Evolutionary conservation across 2,113 vertebrate genomes (phyloP).

Genomic region (Dendrocopos noguchii): DNA sequence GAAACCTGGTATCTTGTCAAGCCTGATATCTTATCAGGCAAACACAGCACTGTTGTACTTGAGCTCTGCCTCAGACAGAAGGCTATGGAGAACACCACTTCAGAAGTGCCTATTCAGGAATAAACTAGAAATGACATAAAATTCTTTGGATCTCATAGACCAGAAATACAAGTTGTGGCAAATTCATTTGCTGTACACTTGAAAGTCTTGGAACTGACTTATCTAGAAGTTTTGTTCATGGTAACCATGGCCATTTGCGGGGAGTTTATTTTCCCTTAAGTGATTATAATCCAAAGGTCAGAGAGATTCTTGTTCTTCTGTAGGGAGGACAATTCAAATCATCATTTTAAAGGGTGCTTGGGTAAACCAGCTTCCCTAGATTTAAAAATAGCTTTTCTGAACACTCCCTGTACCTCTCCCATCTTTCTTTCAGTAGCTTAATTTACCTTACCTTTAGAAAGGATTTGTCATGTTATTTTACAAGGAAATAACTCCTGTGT

Average conservation of each 20-base stretch:
- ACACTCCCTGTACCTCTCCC: not conserved
- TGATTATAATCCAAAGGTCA: not conserved
- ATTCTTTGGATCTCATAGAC: not conserved
- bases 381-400: not conserved
- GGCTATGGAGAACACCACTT: not conserved
- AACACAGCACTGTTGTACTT: not conserved
- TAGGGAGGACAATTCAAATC: not conserved
- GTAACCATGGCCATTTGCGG: not conserved
- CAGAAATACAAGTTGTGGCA: not conserved
- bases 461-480: not conserved
- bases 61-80: not conserved
- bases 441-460: not conserved
- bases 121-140: not conserved
- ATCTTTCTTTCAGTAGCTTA: not conserved
- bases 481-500: not conserved
- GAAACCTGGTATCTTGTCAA: not conserved
- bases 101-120: not conserved
- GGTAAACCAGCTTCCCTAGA: not conserved
- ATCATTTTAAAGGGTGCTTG: not conserved
- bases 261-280: not conserved
- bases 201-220: not conserved
- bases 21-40: not conserved
- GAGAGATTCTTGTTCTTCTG: not conserved
- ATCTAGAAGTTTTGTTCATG: not conserved
- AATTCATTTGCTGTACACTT: not conserved